Evolutionary conservation across 2,888 invertebrate genomes (phyloP), one percentile per base, ranked within the genome.

Genomic region (Sinodicranocentrus sp.): DNA sequence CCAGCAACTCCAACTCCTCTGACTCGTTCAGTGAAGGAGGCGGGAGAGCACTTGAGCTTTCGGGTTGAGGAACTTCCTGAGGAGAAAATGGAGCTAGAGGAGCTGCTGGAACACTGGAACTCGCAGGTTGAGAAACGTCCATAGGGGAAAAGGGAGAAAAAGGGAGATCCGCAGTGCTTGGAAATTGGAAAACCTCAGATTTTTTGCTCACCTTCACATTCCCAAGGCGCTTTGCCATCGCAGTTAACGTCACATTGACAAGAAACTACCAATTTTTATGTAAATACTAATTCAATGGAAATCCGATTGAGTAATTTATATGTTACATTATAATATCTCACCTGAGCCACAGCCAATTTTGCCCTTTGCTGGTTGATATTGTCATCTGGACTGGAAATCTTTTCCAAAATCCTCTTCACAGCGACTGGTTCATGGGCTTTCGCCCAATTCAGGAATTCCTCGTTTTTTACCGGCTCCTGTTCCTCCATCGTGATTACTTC

Each of bases 271-370:
- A 43, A 65, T 23, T 17, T 57, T 1, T 23, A 48, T 13, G 39
- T 19, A 54, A 52, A 63, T n/a, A n/a, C n/a, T 33, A 33, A 33
- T 33, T 3, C 3, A 33, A 33, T 33, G 10, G 33, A 33, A 33
- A 33, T 33, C 33, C n/a, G n/a, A n/a, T n/a, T n/a, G n/a, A n/a
- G n/a, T n/a, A n/a, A n/a, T n/a, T n/a, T n/a, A n/a, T n/a, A n/a
- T n/a, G 33, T 10, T 33, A 33, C 5, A 33, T 6, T 6, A 33
- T 33, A 33, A 33, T 10, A 33, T 33, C 19, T 23, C 65, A 82
- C 82, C 75, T 39, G 63, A n/a, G 82, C 82, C 10, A 82, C 73
- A 1, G 68, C 73, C 3, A 82, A n/a, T 82, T 82, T 82, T 2
- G 68, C 82, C 43, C 44, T 65, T 15, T 48, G 73, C 52, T 82